phyloP scores from a whole-genome alignment of 2,113 vertebrate species.

The Sclerurus mexicanus region DNA sequence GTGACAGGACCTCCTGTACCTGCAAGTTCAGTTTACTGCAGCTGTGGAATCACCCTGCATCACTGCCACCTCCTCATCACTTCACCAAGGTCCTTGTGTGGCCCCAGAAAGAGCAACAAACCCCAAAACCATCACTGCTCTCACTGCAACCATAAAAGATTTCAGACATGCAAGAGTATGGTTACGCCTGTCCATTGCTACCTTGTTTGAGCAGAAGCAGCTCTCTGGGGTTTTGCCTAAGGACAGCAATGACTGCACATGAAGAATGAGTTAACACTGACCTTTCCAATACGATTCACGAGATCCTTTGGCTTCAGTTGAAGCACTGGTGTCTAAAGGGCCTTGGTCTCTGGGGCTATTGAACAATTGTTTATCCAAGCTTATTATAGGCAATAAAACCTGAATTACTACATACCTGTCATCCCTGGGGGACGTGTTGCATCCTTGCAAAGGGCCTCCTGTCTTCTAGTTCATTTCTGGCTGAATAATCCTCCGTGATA shows the following conservation, averaged over 20 bases:
- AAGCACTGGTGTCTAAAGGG: conserved; percentile 9
- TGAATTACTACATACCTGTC: conserved; percentile 58
- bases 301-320: not conserved
- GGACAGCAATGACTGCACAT: not conserved
- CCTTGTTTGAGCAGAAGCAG: not conserved
- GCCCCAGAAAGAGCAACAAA: not conserved
- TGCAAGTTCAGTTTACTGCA: not conserved
- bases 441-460: conserved; percentile 26
- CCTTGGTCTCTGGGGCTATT: not conserved
- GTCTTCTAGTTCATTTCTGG: not conserved
- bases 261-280: not conserved
- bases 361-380: conserved; percentile 54
- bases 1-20: not conserved
- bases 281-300: not conserved
- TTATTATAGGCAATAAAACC: conserved; percentile 64
- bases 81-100: not conserved
- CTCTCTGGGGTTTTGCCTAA: not conserved
- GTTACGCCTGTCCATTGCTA: not conserved
- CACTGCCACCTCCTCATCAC: not conserved
- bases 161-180: not conserved
- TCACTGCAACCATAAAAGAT: not conserved
- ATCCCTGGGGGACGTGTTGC: conserved; percentile 18
- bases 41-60: not conserved
- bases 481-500: not conserved
- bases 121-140: not conserved